phyloP scores from a whole-genome alignment of 2,888 invertebrate genomes.

The Callimorpha dominula region DNA sequence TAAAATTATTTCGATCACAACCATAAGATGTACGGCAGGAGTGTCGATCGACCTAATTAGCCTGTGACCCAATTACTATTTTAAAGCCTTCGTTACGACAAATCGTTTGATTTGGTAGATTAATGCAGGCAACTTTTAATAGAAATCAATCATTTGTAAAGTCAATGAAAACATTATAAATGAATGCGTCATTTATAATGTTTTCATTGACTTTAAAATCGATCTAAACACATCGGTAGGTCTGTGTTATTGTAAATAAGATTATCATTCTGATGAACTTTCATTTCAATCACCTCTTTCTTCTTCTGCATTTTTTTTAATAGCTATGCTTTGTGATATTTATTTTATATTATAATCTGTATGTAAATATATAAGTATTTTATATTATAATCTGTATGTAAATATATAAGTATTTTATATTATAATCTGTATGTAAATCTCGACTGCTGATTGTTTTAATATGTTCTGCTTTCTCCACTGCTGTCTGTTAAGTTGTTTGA shows the following conservation, averaged over 20 bases:
- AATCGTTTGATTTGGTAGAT: slow-evolving; percentile 64
- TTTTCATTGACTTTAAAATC: slow-evolving; percentile 1
- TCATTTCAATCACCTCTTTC: neutral
- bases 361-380: neutral
- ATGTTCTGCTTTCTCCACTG: neutral
- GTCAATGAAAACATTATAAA: too few relatives aligned
- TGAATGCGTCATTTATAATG: neutral
- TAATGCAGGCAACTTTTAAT: slow-evolving; percentile 56
- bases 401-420: neutral
- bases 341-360: too few relatives aligned
- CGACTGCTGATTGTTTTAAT: neutral
- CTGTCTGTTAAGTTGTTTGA: neutral
- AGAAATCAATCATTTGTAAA: slow-evolving; percentile 35
- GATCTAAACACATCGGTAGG: neutral
- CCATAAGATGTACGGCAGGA: slow-evolving; percentile 73
- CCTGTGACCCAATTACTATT: slow-evolving; percentile 81
- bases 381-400: neutral
- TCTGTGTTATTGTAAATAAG: neutral
- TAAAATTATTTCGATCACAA: slow-evolving; percentile 72
- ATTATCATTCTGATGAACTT: neutral
- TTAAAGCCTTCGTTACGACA: slow-evolving; percentile 65
- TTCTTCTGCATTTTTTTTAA: too few relatives aligned
- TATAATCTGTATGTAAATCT: neutral
- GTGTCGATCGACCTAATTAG: slow-evolving; percentile 57
- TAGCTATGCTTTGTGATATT: too few relatives aligned